Evolutionary conservation across 2,113 vertebrate species (phyloP), one percentile per base, ranked within the genome.

Genomic region (Cochlearius cochlearius): DNA sequence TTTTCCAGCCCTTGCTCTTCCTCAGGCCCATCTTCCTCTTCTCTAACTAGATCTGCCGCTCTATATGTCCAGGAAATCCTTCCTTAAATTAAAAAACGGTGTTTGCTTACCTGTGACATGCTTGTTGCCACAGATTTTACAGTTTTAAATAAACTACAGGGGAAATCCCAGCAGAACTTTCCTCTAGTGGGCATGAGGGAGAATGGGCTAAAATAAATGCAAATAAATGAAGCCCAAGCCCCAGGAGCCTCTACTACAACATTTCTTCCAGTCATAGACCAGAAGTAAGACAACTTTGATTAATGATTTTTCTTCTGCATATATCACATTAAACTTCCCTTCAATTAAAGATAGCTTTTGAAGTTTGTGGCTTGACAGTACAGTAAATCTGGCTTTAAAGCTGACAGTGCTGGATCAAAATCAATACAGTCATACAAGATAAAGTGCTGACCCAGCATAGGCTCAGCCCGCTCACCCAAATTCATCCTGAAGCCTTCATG

Each of bases 371-470:
- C 58, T 53, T 82, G 66, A 93, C 69, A 68, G 53, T 45, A 50
- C 21, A 85, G 80, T 90, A 94, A 94, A 96, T 90, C 62, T 90
- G 74, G 27, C 77, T 92, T 55, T 91, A 94, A 82, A 93, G 69
- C 66, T 94, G 87, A 90, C 62, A 69, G 49, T 2, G 8, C 73
- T 78, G 69, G 69, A 94, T 85, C 80, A 60, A 78, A 96, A 96
- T 78, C 94, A 88, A 81, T 96, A 71, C 2, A 75, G 56, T 52
- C 77, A 53, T 5, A 56, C 1, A 43, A 88, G 66, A 64, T 14
- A 49, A 82, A 95, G 58, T 21, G 94, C 92, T 96, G 94, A 95
- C 72, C 43, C 58, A 85, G 90, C 84, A 92, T 7, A 59, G 87
- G 53, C 56, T 84, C 84, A 34, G 9, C 69, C 52, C 64, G 60